Evolutionary conservation across 2,888 invertebrate genomes (phyloP).

Genomic region (Clistopyga incitator): DNA sequence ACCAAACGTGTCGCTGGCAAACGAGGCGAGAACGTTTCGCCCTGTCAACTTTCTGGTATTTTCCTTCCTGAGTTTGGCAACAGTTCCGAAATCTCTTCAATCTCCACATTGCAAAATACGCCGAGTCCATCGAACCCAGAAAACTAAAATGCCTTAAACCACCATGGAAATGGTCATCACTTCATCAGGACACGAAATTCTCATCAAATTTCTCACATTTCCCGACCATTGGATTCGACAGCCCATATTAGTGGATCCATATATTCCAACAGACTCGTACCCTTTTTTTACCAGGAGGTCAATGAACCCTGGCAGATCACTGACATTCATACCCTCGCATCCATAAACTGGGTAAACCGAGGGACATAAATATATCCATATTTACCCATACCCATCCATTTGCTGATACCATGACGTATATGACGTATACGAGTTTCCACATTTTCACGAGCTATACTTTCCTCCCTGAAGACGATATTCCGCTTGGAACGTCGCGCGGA

Average conservation of each 20-base stretch:
- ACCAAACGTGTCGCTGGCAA: conserved; percentile 27
- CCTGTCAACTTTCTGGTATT: conserved; percentile 27
- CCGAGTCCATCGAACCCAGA: not conserved
- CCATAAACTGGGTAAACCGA: not conserved
- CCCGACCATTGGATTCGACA: too few relatives aligned
- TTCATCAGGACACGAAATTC: not conserved
- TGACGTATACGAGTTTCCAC: too few relatives aligned
- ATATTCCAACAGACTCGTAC: not conserved
- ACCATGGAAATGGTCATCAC: too few relatives aligned
- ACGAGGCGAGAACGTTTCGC: conserved; percentile 21
- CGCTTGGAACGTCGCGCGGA: too few relatives aligned
- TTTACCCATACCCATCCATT: not conserved
- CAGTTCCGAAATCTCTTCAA: conserved; percentile 11
- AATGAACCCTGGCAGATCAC: not conserved
- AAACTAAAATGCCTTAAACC: not conserved
- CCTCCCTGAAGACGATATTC: too few relatives aligned
- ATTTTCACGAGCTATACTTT: too few relatives aligned
- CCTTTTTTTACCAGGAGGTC: not conserved
- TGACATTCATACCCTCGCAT: not conserved
- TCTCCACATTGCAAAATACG: conserved; percentile 10
- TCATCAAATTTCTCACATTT: not conserved
- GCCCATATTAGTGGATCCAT: too few relatives aligned
- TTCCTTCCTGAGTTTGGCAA: conserved; percentile 38
- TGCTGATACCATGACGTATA: not conserved
- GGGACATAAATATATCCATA: conserved; percentile 33